Evolutionary conservation across 2,797 vertebrate species (phyloP).

Genomic region (Heterohyrax brucei): DNA sequence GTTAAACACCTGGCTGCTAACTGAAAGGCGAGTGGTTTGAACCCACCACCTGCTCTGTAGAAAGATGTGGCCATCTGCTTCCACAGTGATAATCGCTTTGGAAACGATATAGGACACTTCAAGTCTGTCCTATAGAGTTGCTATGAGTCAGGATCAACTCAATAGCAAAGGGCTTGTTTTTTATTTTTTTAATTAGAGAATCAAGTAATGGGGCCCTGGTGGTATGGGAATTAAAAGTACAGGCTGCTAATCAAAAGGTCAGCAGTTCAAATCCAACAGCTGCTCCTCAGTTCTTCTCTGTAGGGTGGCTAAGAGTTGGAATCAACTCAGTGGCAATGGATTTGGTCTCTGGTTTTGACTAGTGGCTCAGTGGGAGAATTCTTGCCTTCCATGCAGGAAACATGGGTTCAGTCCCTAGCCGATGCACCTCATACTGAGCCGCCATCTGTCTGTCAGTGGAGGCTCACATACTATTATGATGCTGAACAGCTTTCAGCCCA

Average conservation of each 20-base stretch:
- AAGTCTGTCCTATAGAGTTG: no score
- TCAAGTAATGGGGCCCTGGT: neutral
- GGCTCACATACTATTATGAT: neutral
- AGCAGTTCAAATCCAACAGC: no score
- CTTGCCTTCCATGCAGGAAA: neutral
- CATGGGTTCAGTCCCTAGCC: neutral
- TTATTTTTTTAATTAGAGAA: neutral
- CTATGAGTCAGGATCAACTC: no score
- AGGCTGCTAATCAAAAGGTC: no score
- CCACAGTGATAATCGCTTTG: neutral
- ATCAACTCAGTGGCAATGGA: no score
- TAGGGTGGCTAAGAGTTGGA: no score
- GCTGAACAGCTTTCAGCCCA: neutral
- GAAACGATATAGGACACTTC: neutral
- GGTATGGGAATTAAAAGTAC: no score
- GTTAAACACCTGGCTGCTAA: neutral
- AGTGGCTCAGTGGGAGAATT: neutral
- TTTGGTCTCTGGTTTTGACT: no score
- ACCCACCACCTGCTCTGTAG: neutral
- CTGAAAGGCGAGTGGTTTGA: neutral
- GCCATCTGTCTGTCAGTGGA: neutral
- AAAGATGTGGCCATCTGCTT: neutral
- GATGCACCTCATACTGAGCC: neutral
- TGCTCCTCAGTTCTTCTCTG: no score
- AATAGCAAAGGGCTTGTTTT: no score